A percentile compares a stretch with the other conserved stretches of the same genome.
These are phyloP conservation scores for Xylota sylvarum DNA, from an alignment of 2,888 invertebrate genomes.

Conservation along the genomic window DNA sequence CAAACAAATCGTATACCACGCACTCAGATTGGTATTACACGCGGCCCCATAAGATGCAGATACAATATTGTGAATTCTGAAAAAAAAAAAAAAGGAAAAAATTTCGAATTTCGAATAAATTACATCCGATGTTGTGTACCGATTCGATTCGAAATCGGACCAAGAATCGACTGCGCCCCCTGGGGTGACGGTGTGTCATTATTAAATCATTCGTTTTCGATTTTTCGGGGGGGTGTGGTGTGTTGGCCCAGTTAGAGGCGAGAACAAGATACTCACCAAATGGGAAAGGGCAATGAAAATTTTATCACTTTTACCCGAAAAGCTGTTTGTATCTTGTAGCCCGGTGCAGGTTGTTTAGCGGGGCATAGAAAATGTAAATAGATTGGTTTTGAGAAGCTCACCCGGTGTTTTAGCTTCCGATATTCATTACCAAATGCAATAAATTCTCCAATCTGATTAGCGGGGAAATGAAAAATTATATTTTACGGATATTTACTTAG, in stretches of 20 bases:
- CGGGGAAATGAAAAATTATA: conserved; percentile 72
- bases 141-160: conserved; percentile 27
- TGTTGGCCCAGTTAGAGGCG: conserved; percentile 67
- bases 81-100: too few species aligned
- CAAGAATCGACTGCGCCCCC: conserved; percentile 55
- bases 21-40: conserved; percentile 40
- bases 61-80: conserved; percentile 58
- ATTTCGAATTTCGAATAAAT: conserved; percentile 66
- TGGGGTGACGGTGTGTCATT: conserved; percentile 70
- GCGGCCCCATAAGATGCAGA: conserved; percentile 25
- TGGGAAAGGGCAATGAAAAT: conserved; percentile 54
- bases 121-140: conserved; percentile 23
- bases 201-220: conserved; percentile 63
- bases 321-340: not conserved
- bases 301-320: conserved; percentile 46
- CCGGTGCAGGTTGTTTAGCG: not conserved
- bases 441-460: conserved; percentile 66
- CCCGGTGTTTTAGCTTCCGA: conserved; percentile 72
- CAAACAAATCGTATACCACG: conserved; percentile 59
- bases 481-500: conserved; percentile 55
- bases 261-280: conserved; percentile 39
- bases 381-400: conserved; percentile 32
- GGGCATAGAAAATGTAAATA: conserved; percentile 14
- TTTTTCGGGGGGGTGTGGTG: not conserved
- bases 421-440: conserved; percentile 62